Base-by-base conservation (phyloP, 2,888 invertebrate species). In the Apotomis turbidana region DNA sequence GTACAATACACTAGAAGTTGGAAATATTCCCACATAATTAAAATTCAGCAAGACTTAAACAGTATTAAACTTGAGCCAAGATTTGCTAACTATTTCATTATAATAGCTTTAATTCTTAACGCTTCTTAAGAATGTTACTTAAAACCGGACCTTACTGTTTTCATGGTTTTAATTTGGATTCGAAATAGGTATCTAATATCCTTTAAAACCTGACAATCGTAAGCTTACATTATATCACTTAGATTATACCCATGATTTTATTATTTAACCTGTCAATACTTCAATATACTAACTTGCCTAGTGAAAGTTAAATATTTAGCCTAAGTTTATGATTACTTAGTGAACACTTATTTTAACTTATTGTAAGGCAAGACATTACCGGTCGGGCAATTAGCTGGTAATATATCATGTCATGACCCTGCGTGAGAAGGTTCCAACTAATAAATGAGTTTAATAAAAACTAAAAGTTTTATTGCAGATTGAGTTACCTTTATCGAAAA, bases 321-420 rank as follows among this genome's bases (percentile, higher is more conserved):
- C 76, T 71, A 68, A 55, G 59, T 71, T 41, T 67, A 74, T 51
- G 15, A 5, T 36, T n/a, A n/a, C n/a, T n/a, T 58, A 63, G 51
- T 72, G 63, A 72, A 68, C 51, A 71, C 57, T 68, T 72, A 68
- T 59, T 58, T 46, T 61, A 55, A 63, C 72, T 72, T 72, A 72
- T 3, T n/a, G 13, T 68, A 62, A 74, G 91, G 91, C 91, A 91
- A 91, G 91, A 91, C 83, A 83, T 79, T 78, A 76, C 78, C 80
- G 82, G 90, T 90, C 91, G 87, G 83, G 85, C 90, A 75, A 87
- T 51, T 90, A 91, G 91, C 91, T 91, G 89, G 77, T 86, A 79
- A 75, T 74, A 67, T 60, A 27, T 27, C 27, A 27, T n/a, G 58
- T 5, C 0, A 41, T 27, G 27, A 27, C 27, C 27, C 38, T 41